These are phyloP conservation scores for Tympanuchus pallidicinctus DNA, from an alignment of 2,113 vertebrate genomes.

Conservation along the genomic window DNA sequence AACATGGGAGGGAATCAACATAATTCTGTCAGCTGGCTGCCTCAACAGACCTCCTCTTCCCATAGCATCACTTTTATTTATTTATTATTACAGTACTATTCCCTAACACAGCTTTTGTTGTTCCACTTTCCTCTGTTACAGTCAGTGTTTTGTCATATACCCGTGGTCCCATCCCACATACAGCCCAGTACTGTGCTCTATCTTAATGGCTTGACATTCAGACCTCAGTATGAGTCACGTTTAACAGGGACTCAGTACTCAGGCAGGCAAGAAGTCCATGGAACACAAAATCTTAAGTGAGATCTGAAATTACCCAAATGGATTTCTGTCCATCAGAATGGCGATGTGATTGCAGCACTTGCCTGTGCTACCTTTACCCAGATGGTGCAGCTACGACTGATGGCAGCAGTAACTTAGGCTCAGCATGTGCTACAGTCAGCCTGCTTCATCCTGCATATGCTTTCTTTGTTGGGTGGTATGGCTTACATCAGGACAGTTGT, in stretches of 20 bases:
- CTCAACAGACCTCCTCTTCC: background rate
- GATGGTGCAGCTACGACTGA: background rate
- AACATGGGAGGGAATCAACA: background rate
- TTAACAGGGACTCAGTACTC: background rate
- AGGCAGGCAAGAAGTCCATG: background rate
- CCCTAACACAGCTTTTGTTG: background rate
- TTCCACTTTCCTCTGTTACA: background rate
- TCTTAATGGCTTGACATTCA: background rate
- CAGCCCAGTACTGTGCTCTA: rapidly evolving
- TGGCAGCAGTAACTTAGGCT: rapidly evolving
- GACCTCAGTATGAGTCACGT: background rate
- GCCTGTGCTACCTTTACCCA: background rate
- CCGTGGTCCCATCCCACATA: background rate
- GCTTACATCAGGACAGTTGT: background rate
- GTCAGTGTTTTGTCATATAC: background rate
- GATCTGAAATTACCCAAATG: background rate
- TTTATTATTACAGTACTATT: background rate
- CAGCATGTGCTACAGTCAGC: rapidly evolving
- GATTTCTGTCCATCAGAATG: background rate
- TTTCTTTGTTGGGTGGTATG: background rate
- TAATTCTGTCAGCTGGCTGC: background rate
- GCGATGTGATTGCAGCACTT: background rate
- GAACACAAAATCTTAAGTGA: background rate
- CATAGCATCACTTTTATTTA: background rate
- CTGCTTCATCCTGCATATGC: rapidly evolving